Conservation (phyloP, 2,113 vertebrate species). For the Trinectes maculatus region DNA sequence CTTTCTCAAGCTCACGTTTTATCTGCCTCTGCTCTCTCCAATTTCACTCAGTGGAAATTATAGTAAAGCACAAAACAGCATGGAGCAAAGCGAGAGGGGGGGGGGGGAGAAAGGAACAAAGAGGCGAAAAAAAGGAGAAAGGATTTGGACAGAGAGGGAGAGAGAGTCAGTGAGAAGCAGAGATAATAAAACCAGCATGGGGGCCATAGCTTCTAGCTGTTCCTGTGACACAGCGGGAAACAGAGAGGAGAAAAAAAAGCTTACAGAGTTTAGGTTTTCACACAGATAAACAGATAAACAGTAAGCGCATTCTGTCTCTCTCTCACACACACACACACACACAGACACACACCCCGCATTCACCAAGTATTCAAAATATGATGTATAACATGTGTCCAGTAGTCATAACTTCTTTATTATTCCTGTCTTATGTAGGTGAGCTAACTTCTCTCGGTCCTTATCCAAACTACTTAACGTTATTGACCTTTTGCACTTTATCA, state of each 20-base stretch:
- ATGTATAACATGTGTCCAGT: conserved; percentile 13
- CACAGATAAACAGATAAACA: conserved; percentile 54
- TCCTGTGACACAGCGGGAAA: conserved; percentile 59
- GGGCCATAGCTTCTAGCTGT: conserved; percentile 56
- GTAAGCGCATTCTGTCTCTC: conserved; percentile 2
- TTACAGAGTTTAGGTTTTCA: conserved; percentile 46
- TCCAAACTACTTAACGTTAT: no score
- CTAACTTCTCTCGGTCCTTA: no score
- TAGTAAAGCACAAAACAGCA: conserved; percentile 47
- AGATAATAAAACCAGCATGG: conserved; percentile 61
- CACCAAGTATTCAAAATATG: conserved; percentile 5
- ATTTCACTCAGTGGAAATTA: conserved; percentile 57
- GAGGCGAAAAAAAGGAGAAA: conserved; percentile 16
- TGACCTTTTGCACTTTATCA: no score
- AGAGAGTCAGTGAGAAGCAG: conserved; percentile 21
- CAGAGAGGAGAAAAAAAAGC: conserved; percentile 61
- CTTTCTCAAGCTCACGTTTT: conserved; percentile 51
- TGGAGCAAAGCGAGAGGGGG: conserved; percentile 24
- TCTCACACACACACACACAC: not conserved
- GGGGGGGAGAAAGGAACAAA: conserved; percentile 14
- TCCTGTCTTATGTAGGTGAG: conserved; percentile 11
- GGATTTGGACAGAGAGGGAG: conserved; percentile 20
- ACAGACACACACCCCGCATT: conserved; percentile 9
- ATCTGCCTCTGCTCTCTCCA: conserved; percentile 41
- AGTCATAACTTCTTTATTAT: conserved; percentile 11